A percentile compares a stretch with the other conserved stretches of the same genome.
These are phyloP conservation scores for Xiphias gladius DNA, from an alignment of 2,113 vertebrate species.

Conservation along the genomic window DNA sequence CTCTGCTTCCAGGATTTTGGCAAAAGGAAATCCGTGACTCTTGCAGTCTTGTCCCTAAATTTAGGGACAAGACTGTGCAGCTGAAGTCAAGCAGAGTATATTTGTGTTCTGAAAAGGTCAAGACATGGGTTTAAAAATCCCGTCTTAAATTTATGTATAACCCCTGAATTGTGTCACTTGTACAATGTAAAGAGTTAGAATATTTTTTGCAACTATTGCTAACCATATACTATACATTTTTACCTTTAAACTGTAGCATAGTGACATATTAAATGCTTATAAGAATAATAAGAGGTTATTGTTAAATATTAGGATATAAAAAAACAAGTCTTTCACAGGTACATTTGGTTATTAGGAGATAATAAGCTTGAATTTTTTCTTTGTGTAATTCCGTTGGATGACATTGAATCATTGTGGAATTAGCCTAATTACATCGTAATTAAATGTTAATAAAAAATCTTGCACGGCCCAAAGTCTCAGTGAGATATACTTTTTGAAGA, in stretches of 20 bases:
- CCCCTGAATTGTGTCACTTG: background rate
- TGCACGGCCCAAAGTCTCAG: slow-evolving; percentile 42
- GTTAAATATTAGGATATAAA: background rate
- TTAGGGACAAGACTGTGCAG: slow-evolving; percentile 18
- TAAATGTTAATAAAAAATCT: slow-evolving; percentile 56
- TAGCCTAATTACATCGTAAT: slow-evolving; percentile 62
- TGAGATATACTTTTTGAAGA: slow-evolving; percentile 43
- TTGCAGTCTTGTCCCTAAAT: slow-evolving; percentile 17
- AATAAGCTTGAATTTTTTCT: slow-evolving; percentile 44
- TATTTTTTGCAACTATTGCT: background rate
- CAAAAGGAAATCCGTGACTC: slow-evolving; percentile 39
- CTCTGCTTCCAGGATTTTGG: slow-evolving; percentile 26
- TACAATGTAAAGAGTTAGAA: background rate
- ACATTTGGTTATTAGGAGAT: slow-evolving; percentile 21
- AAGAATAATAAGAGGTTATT: background rate
- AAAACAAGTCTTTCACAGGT: slow-evolving; percentile 13
- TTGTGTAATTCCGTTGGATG: slow-evolving; percentile 48
- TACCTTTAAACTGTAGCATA: background rate
- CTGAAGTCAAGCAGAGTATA: slow-evolving; percentile 25
- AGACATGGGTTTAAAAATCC: background rate
- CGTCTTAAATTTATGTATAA: slow-evolving; percentile 6
- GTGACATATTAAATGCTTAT: background rate
- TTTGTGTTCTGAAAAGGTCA: slow-evolving; percentile 22
- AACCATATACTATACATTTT: background rate
- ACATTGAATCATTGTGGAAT: slow-evolving; percentile 47